These are phyloP conservation scores for Limnephilus marmoratus DNA, from an alignment of 2,888 invertebrate species.

Conservation along the genomic window DNA sequence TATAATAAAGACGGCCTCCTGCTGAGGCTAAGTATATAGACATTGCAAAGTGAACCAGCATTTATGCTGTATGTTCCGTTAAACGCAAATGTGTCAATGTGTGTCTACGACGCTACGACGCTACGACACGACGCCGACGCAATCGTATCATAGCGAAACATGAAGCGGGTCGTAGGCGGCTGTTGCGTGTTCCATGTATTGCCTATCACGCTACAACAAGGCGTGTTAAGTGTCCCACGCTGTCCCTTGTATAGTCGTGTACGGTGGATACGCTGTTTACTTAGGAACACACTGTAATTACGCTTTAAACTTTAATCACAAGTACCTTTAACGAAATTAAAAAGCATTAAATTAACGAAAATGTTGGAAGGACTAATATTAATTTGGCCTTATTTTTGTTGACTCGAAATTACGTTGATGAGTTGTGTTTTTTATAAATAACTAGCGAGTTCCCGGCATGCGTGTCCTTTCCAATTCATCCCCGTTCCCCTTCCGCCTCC, in stretches of 20 bases:
- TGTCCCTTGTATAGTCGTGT: not conserved
- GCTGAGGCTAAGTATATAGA: not conserved
- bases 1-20: not conserved
- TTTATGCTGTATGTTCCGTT: not conserved
- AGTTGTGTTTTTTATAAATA: not conserved
- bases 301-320: not conserved
- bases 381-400: not conserved
- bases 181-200: slow-evolving; percentile 17
- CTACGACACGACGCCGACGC: not conserved
- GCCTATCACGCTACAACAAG: slow-evolving; percentile 20
- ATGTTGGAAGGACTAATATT: too few relatives aligned
- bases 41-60: not conserved
- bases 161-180: not conserved
- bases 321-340: not conserved
- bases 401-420: not conserved
- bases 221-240: not conserved
- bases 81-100: slow-evolving; percentile 33
- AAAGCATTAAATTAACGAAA: too few relatives aligned
- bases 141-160: slow-evolving; percentile 8
- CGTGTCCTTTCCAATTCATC: too few relatives aligned
- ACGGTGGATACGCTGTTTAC: not conserved
- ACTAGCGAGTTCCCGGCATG: too few relatives aligned
- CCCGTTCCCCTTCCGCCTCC: too few relatives aligned
- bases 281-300: not conserved
- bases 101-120: not conserved